A percentile compares a stretch with the other conserved stretches of the same genome.
Evolutionary conservation across 1,140 invertebrate genomes (phyloP).

Genomic region (Lasioglossum albipes): DNA sequence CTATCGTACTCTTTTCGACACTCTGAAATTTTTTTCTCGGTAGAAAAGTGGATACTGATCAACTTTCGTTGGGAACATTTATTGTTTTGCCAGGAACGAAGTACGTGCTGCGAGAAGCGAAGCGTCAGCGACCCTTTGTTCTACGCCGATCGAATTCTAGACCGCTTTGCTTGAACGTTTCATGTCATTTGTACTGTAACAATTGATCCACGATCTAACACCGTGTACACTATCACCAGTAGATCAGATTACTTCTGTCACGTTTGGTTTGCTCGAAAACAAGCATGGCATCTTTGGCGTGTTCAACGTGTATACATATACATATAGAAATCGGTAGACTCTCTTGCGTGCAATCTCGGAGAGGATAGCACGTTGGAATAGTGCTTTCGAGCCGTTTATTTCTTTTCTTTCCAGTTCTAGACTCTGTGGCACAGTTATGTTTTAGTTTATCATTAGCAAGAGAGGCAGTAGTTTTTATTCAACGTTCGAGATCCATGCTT

Average conservation of each 20-base stretch:
- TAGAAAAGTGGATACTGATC: no score
- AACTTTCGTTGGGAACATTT: no score
- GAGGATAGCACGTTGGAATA: no score
- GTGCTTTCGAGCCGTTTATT: no score
- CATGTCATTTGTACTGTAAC: neutral
- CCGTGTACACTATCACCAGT: neutral
- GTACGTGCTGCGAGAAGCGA: neutral
- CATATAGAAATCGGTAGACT: neutral
- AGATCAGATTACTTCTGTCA: neutral
- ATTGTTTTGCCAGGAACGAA: neutral
- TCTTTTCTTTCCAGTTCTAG: neutral
- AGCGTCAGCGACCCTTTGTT: neutral
- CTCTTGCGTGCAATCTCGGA: no score
- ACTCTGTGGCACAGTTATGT: neutral
- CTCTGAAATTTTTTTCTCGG: no score
- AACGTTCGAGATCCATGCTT: neutral
- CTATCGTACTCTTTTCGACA: neutral
- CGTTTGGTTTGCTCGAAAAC: neutral
- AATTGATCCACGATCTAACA: neutral
- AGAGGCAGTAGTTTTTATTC: neutral
- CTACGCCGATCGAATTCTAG: neutral
- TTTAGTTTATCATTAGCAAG: neutral
- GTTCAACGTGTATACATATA: neutral
- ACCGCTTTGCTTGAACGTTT: neutral
- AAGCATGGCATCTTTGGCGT: conserved; percentile 4